Conservation (phyloP, 2,888 invertebrate genomes). For the Acanthosepion esculentum region DNA sequence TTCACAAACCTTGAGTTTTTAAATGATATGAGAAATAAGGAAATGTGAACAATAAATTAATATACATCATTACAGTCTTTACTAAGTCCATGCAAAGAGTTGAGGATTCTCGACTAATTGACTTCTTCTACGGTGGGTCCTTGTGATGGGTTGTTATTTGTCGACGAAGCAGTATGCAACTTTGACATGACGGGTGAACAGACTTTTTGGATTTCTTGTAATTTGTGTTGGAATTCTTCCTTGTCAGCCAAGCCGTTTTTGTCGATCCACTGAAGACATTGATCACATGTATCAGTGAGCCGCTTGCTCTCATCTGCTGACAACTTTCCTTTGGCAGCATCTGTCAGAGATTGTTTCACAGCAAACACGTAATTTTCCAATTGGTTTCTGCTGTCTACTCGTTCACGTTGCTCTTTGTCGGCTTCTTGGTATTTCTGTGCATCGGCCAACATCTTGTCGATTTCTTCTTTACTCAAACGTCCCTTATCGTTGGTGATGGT, state of each 20-base stretch:
- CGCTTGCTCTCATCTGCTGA: slow-evolving; percentile 82
- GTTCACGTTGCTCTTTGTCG: slow-evolving; percentile 69
- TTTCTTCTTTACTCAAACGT: slow-evolving; percentile 87
- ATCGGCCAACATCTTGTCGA: slow-evolving; percentile 81
- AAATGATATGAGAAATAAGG: no score
- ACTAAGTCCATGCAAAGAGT: no score
- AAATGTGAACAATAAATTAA: no score
- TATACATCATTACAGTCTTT: no score
- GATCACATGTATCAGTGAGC: slow-evolving; percentile 77
- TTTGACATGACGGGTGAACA: slow-evolving; percentile 86
- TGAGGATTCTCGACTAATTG: slow-evolving; percentile 73
- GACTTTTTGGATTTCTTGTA: slow-evolving; percentile 84
- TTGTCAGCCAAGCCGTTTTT: slow-evolving; percentile 85
- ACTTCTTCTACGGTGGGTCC: slow-evolving; percentile 80
- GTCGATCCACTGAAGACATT: slow-evolving; percentile 87
- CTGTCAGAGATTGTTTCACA: slow-evolving; percentile 79
- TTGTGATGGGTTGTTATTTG: slow-evolving; percentile 59
- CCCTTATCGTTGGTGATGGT: slow-evolving; percentile 92
- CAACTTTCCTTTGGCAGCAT: slow-evolving; percentile 77
- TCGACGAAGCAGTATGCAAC: slow-evolving; percentile 61
- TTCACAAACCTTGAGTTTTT: no score
- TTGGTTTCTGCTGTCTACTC: slow-evolving; percentile 64
- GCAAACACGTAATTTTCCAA: slow-evolving; percentile 69
- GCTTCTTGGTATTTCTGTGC: slow-evolving; percentile 71
- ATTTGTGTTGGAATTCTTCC: slow-evolving; percentile 83